Evolutionary conservation across 2,888 invertebrate genomes (phyloP).

Genomic region (Sesamia inferens): DNA sequence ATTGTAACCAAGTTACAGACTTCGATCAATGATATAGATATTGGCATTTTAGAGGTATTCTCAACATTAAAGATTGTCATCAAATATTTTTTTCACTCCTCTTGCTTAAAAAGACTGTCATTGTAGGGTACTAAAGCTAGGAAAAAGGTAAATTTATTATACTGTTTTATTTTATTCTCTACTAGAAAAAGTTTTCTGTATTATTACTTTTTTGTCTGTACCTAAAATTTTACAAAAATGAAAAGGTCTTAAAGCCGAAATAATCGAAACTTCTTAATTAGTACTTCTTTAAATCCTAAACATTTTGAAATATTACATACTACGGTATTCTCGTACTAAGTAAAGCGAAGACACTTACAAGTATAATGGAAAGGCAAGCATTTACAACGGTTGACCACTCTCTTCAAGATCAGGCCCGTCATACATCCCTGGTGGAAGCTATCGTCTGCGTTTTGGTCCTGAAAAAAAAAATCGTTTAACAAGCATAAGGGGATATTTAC

Average conservation of each 20-base stretch:
- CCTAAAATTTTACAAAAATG: too few species aligned
- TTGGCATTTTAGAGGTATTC: background rate
- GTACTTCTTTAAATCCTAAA: background rate
- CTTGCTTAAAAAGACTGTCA: too few species aligned
- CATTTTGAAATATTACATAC: background rate
- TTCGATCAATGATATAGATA: background rate
- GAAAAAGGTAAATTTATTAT: too few species aligned
- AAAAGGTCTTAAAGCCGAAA: background rate
- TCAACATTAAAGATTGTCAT: background rate
- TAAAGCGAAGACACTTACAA: slow-evolving; percentile 65
- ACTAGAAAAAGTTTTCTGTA: too few species aligned
- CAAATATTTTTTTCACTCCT: slow-evolving; percentile 18
- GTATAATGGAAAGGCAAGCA: slow-evolving; percentile 80
- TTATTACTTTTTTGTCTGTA: too few species aligned
- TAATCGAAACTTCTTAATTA: background rate
- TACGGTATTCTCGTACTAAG: background rate
- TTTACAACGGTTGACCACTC: slow-evolving; percentile 73
- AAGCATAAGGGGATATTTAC: background rate
- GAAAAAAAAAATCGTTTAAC: slow-evolving; percentile 17
- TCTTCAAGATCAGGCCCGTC: slow-evolving; percentile 70
- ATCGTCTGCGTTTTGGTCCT: slow-evolving; percentile 72
- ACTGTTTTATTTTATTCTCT: too few species aligned
- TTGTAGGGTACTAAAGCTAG: too few species aligned
- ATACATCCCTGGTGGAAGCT: slow-evolving; percentile 79
- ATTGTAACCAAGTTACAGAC: background rate